Percentiles rank a stretch among this genome's conserved stretches.
These are phyloP conservation scores for Pachycephus smyrnensis DNA, from an alignment of 2,888 invertebrate species.

Conservation along the genomic window DNA sequence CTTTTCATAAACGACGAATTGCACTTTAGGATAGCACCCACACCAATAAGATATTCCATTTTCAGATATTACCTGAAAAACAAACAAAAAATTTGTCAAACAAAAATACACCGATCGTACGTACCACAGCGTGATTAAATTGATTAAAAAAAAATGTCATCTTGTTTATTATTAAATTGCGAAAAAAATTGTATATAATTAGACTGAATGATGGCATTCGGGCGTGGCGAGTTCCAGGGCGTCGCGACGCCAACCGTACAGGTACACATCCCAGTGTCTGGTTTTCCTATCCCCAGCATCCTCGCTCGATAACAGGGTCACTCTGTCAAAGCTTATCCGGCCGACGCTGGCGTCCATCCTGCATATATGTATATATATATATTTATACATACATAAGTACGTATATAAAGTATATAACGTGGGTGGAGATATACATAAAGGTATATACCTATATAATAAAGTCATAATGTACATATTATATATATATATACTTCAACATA, in stretches of 20 bases:
- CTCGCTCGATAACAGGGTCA: slow-evolving; percentile 6
- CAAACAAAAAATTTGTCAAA: not conserved
- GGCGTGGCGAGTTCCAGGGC: not conserved
- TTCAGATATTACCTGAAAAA: not conserved
- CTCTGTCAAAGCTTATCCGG: slow-evolving; percentile 6
- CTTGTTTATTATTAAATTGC: not conserved
- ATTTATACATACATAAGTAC: not conserved
- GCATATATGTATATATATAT: not conserved
- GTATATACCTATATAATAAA: not conserved
- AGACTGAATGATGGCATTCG: not conserved
- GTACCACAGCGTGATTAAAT: not conserved
- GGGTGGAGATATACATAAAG: not conserved
- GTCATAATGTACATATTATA: not conserved
- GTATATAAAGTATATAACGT: not conserved
- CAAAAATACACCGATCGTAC: not conserved
- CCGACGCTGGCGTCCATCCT: not conserved
- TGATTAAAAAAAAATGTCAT: not conserved
- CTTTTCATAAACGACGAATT: too few relatives aligned
- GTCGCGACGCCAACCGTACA: slow-evolving; percentile 2
- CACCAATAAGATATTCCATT: too few relatives aligned
- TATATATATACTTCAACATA: not conserved
- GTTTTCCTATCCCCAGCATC: not conserved
- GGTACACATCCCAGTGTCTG: not conserved
- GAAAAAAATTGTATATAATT: not conserved
- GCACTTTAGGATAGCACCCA: too few relatives aligned